A percentile compares a stretch with the other conserved stretches of the same genome.
These are phyloP conservation scores for Corydoras sp. DNA, from an alignment of 2,113 vertebrate genomes.

Conservation along the genomic window DNA sequence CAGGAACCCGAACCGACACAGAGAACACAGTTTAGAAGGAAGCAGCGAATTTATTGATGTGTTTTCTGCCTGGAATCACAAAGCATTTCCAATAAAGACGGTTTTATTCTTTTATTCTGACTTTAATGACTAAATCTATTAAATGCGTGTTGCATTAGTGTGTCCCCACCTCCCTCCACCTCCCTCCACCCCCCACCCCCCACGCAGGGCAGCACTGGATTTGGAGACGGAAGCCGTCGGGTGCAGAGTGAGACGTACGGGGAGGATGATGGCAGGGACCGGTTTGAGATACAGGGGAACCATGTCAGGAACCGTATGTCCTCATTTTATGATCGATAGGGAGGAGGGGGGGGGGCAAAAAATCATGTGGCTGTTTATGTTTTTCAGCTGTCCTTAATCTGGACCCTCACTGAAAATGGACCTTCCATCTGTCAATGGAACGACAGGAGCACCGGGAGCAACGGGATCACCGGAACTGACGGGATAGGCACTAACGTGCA, in stretches of 20 bases:
- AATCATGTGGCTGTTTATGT: no score
- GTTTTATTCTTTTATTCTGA: conserved; percentile 35
- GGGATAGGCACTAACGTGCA: no score
- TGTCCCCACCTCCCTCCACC: conserved; percentile 26
- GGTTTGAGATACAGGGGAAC: conserved; percentile 63
- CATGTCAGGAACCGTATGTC: conserved; percentile 57
- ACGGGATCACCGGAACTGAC: no score
- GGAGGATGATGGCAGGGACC: conserved; percentile 75
- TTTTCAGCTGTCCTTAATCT: no score
- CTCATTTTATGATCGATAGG: no score
- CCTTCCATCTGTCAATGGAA: no score
- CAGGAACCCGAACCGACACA: conserved; percentile 29
- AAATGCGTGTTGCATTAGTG: conserved; percentile 60
- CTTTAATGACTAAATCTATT: conserved; percentile 27
- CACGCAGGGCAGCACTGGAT: conserved; percentile 84
- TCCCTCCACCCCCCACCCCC: conserved; percentile 56
- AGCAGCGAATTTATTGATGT: conserved; percentile 98
- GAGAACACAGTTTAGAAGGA: conserved; percentile 57
- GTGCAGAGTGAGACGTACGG: conserved; percentile 88
- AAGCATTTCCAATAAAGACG: conserved; percentile 54
- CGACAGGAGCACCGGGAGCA: no score
- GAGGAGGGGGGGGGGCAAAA: no score
- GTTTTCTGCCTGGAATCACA: conserved; percentile 79
- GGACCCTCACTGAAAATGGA: no score
- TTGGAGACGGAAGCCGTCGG: conserved; percentile 73